These are phyloP conservation scores for Ganaspis brasiliensis DNA, from an alignment of 2,888 invertebrate genomes.

Conservation along the genomic window DNA sequence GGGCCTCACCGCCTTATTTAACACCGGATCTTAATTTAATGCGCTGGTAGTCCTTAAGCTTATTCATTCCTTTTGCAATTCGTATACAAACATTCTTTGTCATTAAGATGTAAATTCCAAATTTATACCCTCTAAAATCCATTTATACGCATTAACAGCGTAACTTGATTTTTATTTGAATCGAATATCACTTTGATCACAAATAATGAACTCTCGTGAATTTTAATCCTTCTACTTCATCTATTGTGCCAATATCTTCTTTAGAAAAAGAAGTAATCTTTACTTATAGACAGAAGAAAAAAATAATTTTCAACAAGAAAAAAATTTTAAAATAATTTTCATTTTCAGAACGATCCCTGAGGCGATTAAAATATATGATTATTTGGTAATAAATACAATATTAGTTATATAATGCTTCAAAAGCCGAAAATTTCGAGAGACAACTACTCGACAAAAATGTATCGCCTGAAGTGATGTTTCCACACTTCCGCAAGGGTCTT, in stretches of 20 bases:
- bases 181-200: not conserved
- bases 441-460: not conserved
- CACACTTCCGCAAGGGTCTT: slow-evolving; percentile 39
- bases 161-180: not conserved
- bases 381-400: too few species aligned
- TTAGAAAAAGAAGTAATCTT: too few species aligned
- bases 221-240: too few species aligned
- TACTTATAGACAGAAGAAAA: not conserved
- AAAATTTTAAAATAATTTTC: too few species aligned
- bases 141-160: not conserved
- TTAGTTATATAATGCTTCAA: too few species aligned
- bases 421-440: slow-evolving; percentile 3
- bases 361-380: too few species aligned
- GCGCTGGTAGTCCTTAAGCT: slow-evolving; percentile 19
- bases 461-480: slow-evolving; percentile 30
- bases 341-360: too few species aligned
- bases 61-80: slow-evolving; percentile 5
- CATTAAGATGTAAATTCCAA: slow-evolving; percentile 6
- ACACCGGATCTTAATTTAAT: slow-evolving; percentile 47
- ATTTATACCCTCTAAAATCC: slow-evolving; percentile 22
- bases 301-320: not conserved
- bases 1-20: slow-evolving; percentile 43
- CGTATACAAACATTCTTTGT: slow-evolving; percentile 31
- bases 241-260: too few species aligned
- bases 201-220: too few species aligned